These are phyloP conservation scores for Hoplodrina ambigua DNA, from an alignment of 2,888 invertebrate species.

Conservation along the genomic window DNA sequence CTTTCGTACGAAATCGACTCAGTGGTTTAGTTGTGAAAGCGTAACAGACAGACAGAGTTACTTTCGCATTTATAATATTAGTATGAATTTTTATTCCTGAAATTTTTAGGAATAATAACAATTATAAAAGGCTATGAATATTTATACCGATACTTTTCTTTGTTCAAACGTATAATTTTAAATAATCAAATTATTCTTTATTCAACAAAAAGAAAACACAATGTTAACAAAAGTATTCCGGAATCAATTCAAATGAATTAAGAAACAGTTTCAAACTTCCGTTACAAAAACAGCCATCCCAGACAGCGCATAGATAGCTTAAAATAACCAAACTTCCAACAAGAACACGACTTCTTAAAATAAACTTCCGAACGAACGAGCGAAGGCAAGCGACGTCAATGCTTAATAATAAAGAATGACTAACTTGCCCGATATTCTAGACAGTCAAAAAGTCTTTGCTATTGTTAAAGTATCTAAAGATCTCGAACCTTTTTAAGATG, in stretches of 20 bases:
- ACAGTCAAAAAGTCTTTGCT: conserved; percentile 22
- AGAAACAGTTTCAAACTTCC: conserved; percentile 26
- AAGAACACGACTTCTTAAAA: conserved; percentile 42
- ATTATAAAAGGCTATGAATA: conserved; percentile 5
- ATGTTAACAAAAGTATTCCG: conserved; percentile 3
- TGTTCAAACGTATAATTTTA: neutral
- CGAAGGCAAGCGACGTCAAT: conserved; percentile 41
- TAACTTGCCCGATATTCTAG: conserved; percentile 39
- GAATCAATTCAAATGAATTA: conserved; percentile 30
- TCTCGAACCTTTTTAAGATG: conserved; percentile 28
- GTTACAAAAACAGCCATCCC: conserved; percentile 30
- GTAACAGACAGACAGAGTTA: too few relatives aligned
- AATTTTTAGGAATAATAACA: conserved; percentile 12
- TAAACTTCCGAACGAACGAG: conserved; percentile 40
- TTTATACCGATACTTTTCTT: neutral
- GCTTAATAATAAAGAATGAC: conserved; percentile 58
- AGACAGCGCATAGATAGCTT: conserved; percentile 26
- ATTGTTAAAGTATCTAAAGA: conserved; percentile 36
- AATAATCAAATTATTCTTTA: neutral
- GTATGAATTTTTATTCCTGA: conserved; percentile 1
- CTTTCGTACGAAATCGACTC: too few relatives aligned
- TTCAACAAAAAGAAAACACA: neutral
- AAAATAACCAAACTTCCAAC: conserved; percentile 53
- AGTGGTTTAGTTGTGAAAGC: too few relatives aligned
- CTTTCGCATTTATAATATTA: too few relatives aligned